Evolutionary conservation across 2,113 vertebrate genomes (phyloP).

Genomic region (Stomatorhinus ivindoensis): DNA sequence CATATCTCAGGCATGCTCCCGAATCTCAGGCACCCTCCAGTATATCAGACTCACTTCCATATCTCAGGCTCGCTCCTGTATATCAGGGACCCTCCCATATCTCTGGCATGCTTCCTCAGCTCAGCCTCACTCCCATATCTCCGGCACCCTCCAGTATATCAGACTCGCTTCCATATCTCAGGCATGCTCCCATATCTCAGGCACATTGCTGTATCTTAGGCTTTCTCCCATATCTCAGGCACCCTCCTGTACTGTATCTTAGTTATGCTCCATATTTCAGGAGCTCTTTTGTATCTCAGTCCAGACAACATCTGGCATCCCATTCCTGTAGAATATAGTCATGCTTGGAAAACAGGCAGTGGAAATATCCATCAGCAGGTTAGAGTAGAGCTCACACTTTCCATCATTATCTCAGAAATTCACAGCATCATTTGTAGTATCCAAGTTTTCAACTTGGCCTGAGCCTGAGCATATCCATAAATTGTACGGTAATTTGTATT

Average conservation of each 20-base stretch:
- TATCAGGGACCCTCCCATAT: background rate
- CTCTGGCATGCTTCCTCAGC: background rate
- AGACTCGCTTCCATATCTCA: background rate
- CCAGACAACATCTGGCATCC: constrained; percentile 45
- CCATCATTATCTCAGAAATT: constrained; percentile 7
- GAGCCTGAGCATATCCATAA: background rate
- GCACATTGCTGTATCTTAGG: background rate
- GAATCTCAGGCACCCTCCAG: background rate
- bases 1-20: no score
- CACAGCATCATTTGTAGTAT: constrained; percentile 6
- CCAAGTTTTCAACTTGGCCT: background rate
- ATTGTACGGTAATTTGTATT: background rate
- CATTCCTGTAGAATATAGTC: constrained; percentile 47
- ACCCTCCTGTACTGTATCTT: background rate
- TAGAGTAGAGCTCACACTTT: background rate
- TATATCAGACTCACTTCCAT: background rate
- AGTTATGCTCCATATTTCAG: background rate
- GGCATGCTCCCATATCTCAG: background rate
- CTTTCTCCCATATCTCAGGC: constrained; percentile 3
- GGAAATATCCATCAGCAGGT: constrained; percentile 29
- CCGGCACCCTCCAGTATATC: background rate
- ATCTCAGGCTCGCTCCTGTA: constrained; percentile 2
- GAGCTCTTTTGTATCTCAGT: constrained; percentile 24
- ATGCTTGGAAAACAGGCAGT: constrained; percentile 39
- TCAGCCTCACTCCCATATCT: background rate